Conservation (phyloP, 1,140 invertebrate genomes). For the Lepidostoma basale region DNA sequence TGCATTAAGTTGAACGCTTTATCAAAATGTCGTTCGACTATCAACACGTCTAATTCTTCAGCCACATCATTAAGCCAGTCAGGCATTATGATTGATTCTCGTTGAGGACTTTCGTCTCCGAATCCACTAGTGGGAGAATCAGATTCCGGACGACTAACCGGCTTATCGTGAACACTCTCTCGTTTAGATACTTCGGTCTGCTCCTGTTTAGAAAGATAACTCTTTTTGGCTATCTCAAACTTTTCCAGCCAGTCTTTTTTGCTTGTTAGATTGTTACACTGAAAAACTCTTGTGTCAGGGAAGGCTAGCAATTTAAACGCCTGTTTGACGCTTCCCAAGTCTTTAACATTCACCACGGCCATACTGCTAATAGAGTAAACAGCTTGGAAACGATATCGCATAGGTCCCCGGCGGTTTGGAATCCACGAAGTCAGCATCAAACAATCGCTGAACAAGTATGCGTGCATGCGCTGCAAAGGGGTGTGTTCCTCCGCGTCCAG, state of each 20-base stretch:
- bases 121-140: constrained; percentile 57
- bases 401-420: constrained; percentile 74
- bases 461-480: constrained; percentile 85
- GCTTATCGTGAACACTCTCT: constrained; percentile 49
- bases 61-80: constrained; percentile 92
- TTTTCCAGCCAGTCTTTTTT: constrained; percentile 96
- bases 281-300: constrained; percentile 91
- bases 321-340: constrained; percentile 87
- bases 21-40: constrained; percentile 97
- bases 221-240: constrained; percentile 90
- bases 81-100: constrained; percentile 66
- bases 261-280: constrained; percentile 82
- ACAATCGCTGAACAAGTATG: constrained; percentile 90
- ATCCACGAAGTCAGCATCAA: constrained; percentile 70
- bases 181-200: constrained; percentile 60
- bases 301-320: constrained; percentile 94
- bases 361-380: constrained; percentile 91
- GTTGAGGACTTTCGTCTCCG: constrained; percentile 62
- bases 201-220: constrained; percentile 73
- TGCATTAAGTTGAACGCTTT: constrained; percentile 88
- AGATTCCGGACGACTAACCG: constrained; percentile 54
- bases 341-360: constrained; percentile 94
- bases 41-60: constrained; percentile 94
- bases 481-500: constrained; percentile 86
- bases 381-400: constrained; percentile 87